Evolutionary conservation across 2,113 vertebrate species (phyloP).

Genomic region (Passerina amoena): DNA sequence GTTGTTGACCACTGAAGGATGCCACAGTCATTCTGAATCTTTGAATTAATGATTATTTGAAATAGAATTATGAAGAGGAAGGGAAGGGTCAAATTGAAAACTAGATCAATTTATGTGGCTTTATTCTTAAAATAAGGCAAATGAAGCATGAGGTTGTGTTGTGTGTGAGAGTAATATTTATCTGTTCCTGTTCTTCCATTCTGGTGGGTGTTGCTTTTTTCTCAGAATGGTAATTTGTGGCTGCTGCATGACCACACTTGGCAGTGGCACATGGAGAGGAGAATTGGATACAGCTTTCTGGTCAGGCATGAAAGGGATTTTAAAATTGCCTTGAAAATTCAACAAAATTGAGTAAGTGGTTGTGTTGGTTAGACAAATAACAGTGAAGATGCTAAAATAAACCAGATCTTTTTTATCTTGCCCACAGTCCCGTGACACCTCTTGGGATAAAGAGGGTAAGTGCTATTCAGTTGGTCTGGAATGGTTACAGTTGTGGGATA

Average conservation of each 20-base stretch:
- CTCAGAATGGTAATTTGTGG: background rate
- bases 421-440: fast-evolving
- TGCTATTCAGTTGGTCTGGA: background rate
- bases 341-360: background rate
- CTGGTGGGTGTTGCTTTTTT: background rate
- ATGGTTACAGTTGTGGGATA: background rate
- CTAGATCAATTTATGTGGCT: background rate
- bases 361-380: background rate
- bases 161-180: background rate
- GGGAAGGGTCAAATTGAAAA: background rate
- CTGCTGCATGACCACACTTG: background rate
- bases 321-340: background rate
- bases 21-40: background rate
- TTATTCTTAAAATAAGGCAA: background rate
- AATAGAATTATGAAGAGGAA: slow-evolving; percentile 16
- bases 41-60: background rate
- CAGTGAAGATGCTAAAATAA: background rate
- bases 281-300: background rate
- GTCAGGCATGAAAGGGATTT: background rate
- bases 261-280: background rate
- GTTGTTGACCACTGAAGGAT: background rate
- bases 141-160: background rate
- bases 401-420: background rate
- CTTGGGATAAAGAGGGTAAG: background rate
- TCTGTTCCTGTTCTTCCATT: background rate